Base-by-base conservation (phyloP, 64 coral and sea anemone genomes). In the Actinia equina region DNA sequence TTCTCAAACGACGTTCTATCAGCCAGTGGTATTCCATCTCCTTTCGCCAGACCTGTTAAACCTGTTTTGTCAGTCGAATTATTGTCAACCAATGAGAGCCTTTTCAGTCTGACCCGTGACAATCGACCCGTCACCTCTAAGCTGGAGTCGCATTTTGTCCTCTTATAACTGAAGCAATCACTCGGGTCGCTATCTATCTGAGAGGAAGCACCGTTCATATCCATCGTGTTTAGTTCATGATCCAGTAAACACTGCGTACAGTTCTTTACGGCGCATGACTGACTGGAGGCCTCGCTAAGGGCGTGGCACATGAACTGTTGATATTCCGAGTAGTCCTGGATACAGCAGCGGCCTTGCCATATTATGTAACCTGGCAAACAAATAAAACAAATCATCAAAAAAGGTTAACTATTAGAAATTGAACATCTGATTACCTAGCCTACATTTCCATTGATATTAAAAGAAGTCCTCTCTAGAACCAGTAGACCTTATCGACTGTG, bases 281-380 rank as follows among this genome's bases (percentile, higher is more conserved):
- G 44, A 14, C 45, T 52, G 17, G 49, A 81, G 5, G 78, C 42
- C 22, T 81, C 78, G 49, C 49, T 81, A 23, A 82, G 63, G 22
- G 49, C n/a, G 44, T 91, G 90, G 6, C 79, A 44, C 12, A 91
- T 43, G 19, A 64, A 83, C 18, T 77, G 12, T 23, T 61, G 71
- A 60, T 86, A 83, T 67, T 60, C 79, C 27, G 45, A 19, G 5
- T 44, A 57, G 43, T 91, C 77, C 16, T 52, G 77, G 19, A 56
- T 77, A 87, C 76, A 62, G 23, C 71, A 65, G 14, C 90, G 90
- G n/a, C 89, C 89, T n/a, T 87, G 84, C 84, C 84, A 91, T 57
- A 74, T 80, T 22, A 91, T 91, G 43, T 91, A 87, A 57, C 90
- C 90, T 87, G 83, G 26, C 6, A 14, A 85, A 85, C 17, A 61